phyloP scores from a whole-genome alignment of 2,797 vertebrate species.

The Alauda arvensis region DNA sequence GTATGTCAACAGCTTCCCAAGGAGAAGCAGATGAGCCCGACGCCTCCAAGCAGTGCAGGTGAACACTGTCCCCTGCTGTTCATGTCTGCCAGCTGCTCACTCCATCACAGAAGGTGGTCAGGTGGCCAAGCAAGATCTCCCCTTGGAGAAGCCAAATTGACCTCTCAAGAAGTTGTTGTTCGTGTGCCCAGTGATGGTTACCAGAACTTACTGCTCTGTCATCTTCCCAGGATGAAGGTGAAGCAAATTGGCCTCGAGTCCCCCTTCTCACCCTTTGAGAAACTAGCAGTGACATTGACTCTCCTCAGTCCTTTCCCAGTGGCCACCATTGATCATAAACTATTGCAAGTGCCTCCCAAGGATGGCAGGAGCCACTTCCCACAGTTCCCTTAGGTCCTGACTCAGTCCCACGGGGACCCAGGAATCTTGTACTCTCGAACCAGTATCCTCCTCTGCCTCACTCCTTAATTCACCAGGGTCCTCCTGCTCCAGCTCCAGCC shows the following conservation, averaged over 20 bases:
- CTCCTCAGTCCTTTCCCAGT: background rate
- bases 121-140: background rate
- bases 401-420: background rate
- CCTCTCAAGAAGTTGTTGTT: background rate
- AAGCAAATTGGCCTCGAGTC: background rate
- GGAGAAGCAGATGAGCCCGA: background rate
- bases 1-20: background rate
- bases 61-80: background rate
- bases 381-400: background rate
- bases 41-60: background rate
- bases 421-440: background rate
- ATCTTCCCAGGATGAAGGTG: background rate
- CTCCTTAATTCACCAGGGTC: background rate
- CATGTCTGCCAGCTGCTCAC: background rate
- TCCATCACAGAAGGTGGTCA: fast-evolving
- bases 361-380: background rate
- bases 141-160: background rate
- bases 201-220: background rate
- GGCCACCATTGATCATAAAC: background rate
- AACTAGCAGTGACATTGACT: background rate
- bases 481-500: background rate
- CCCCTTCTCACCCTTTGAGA: background rate
- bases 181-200: background rate
- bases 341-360: background rate
- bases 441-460: background rate